Conservation (phyloP, 2,113 vertebrate species). For the Rostratula benghalensis region DNA sequence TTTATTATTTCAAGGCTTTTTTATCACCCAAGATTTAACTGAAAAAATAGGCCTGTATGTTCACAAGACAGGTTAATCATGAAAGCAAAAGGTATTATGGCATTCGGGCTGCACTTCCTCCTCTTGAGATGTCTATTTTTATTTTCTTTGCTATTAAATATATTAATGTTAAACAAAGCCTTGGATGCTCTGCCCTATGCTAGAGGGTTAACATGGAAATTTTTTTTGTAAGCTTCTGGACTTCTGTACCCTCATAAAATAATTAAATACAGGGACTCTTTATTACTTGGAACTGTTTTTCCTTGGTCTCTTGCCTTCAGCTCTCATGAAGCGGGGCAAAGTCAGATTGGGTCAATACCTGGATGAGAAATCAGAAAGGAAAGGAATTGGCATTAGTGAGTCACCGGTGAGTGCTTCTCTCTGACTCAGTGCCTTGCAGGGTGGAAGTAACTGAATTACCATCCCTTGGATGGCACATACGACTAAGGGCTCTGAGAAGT, state of each 20-base stretch:
- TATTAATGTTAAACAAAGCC: not conserved
- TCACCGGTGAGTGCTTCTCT: not conserved
- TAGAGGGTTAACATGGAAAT: not conserved
- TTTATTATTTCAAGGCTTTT: not conserved
- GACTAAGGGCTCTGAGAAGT: not conserved
- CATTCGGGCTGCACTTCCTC: not conserved
- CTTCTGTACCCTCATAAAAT: not conserved
- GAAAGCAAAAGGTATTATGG: not conserved
- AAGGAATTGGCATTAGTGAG: not conserved
- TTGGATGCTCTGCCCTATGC: not conserved
- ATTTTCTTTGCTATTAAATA: not conserved
- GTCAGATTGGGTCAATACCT: not conserved
- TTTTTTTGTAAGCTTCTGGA: not conserved
- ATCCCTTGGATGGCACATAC: accelerated
- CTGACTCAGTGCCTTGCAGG: not conserved
- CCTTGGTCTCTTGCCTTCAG: not conserved
- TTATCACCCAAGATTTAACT: not conserved
- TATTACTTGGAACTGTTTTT: not conserved
- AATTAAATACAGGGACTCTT: not conserved
- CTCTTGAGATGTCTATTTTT: not conserved
- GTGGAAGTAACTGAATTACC: not conserved
- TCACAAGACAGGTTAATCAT: not conserved
- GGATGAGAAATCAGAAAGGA: not conserved
- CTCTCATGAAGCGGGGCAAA: not conserved
- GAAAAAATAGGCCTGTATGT: not conserved